Percentiles rank a stretch among this genome's conserved stretches.
These are phyloP conservation scores for Limanda limanda DNA, from an alignment of 2,113 vertebrate species.

Conservation along the genomic window DNA sequence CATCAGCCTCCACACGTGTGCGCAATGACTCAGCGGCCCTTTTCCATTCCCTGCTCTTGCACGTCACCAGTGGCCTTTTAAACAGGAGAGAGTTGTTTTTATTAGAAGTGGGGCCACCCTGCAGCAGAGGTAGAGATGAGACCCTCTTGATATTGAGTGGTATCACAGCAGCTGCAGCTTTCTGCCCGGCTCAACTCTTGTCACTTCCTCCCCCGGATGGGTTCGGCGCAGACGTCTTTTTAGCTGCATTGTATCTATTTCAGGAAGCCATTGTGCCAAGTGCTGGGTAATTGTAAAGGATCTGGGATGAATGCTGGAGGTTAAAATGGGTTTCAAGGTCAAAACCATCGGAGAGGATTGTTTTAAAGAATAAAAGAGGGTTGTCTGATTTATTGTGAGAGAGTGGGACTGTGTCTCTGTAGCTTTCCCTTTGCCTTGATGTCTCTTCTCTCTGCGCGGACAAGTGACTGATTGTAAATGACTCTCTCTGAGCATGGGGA, in stretches of 20 bases:
- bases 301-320: conserved; percentile 32
- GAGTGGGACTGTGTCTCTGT: conserved; percentile 23
- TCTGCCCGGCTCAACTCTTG: conserved; percentile 43
- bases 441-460: conserved; percentile 44
- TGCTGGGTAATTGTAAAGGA: conserved; percentile 22
- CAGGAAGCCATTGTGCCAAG: conserved; percentile 36
- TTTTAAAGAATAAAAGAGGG: conserved; percentile 28
- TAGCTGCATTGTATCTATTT: conserved; percentile 59
- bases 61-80: conserved; percentile 68
- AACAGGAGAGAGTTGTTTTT: conserved; percentile 61
- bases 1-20: conserved; percentile 40
- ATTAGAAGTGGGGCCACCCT: conserved; percentile 66
- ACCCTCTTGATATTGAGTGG: conserved; percentile 68
- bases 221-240: conserved; percentile 52
- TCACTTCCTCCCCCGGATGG: conserved; percentile 61
- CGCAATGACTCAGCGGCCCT: conserved; percentile 65
- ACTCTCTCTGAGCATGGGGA: conserved; percentile 37
- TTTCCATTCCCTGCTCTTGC: conserved; percentile 34
- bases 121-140: conserved; percentile 47
- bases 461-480: conserved; percentile 49
- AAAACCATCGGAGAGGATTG: conserved; percentile 12
- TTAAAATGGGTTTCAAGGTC: conserved; percentile 48
- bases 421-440: conserved; percentile 52
- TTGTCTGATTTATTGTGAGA: conserved; percentile 39
- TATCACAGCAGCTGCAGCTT: conserved; percentile 32